Conservation (phyloP, 2,113 vertebrate genomes). For the Chlorocebus sabaeus region DNA sequence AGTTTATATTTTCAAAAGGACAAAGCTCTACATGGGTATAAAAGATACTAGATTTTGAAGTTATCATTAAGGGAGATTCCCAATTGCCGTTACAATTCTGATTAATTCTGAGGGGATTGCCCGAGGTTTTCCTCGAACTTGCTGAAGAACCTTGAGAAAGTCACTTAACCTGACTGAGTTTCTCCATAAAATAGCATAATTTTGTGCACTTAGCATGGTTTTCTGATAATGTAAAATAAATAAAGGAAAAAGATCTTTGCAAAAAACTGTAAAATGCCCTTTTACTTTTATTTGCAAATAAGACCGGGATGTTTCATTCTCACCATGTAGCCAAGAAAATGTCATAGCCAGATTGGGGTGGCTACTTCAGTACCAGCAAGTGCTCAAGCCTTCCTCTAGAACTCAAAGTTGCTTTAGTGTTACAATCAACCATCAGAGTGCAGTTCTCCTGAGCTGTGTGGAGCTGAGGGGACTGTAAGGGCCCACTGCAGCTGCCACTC, state of each 20-base stretch:
- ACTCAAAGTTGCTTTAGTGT: not conserved
- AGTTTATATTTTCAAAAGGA: not conserved
- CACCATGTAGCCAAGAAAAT: not conserved
- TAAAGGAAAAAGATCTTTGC: conserved; percentile 18
- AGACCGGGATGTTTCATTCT: not conserved
- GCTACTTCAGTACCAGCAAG: not conserved
- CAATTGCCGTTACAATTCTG: not conserved
- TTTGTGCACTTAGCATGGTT: not conserved
- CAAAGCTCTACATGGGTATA: not conserved
- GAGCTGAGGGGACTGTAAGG: not conserved
- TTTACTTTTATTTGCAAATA: conserved; percentile 27
- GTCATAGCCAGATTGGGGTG: not conserved
- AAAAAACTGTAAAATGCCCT: not conserved
- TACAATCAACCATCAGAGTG: not conserved
- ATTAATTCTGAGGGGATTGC: not conserved
- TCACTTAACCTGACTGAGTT: not conserved
- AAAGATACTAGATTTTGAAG: not conserved
- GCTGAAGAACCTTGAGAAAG: not conserved
- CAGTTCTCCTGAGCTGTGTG: not conserved
- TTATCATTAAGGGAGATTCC: not conserved
- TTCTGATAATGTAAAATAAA: conserved; percentile 9
- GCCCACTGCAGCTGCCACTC: not conserved
- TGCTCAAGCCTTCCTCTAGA: not conserved
- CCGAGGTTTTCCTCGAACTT: not conserved
- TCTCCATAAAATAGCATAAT: not conserved